Evolutionary conservation across 1,140 invertebrate genomes (phyloP).

Genomic region (Leptinotarsa lineolata): DNA sequence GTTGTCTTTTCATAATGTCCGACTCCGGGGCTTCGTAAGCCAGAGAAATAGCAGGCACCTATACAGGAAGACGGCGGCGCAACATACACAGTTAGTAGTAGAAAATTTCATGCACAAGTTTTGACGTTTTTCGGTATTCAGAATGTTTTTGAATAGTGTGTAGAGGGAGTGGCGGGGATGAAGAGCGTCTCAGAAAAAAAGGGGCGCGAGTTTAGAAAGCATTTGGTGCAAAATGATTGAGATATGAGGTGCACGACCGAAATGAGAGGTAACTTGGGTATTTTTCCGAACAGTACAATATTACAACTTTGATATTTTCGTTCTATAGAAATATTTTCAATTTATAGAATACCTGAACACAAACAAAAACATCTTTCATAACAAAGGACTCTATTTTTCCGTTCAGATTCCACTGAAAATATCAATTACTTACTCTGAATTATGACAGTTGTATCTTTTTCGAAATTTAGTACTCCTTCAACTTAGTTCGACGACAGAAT

Average conservation of each 20-base stretch:
- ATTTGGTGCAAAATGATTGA: conserved; percentile 22
- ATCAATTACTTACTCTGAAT: too few relatives aligned
- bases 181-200: conserved; percentile 13
- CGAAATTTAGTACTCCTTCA: too few relatives aligned
- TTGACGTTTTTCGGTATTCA: conserved; percentile 32
- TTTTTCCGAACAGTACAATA: not conserved
- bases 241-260: conserved; percentile 23
- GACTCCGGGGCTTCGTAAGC: conserved; percentile 95
- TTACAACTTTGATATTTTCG: too few relatives aligned
- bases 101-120: conserved; percentile 50
- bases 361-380: too few relatives aligned
- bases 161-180: conserved; percentile 34
- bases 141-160: conserved; percentile 46
- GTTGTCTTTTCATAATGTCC: conserved; percentile 96
- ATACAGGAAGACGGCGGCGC: conserved; percentile 54
- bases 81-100: conserved; percentile 57
- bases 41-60: conserved; percentile 95
- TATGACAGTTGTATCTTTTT: too few relatives aligned
- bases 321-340: too few relatives aligned
- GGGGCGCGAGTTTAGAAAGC: conserved; percentile 5
- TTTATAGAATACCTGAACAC: too few relatives aligned
- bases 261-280: conserved; percentile 7
- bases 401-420: too few relatives aligned
- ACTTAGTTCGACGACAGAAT: too few relatives aligned
- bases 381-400: too few relatives aligned